Conservation (phyloP, 2,888 invertebrate genomes). For the Leucophenga maculata region DNA sequence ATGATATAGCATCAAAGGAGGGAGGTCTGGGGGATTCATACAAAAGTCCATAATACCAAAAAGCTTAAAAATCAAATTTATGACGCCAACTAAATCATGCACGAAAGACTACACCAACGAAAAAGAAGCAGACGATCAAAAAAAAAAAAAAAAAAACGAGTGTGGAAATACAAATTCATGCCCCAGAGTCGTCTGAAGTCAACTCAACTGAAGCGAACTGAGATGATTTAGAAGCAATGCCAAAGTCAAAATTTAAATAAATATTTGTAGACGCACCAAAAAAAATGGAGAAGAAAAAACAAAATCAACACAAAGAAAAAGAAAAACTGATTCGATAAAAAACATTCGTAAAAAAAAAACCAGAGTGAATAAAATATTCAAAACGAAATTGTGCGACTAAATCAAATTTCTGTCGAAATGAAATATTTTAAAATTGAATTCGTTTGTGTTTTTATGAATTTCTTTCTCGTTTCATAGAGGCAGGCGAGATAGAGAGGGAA, state of each 20-base stretch:
- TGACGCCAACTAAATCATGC: slow-evolving; percentile 66
- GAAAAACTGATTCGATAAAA: neutral
- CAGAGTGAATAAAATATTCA: slow-evolving; percentile 59
- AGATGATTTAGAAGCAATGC: slow-evolving; percentile 56
- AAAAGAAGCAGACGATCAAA: slow-evolving; percentile 39
- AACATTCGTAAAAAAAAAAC: slow-evolving; percentile 38
- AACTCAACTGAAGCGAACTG: slow-evolving; percentile 38
- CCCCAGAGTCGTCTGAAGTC: slow-evolving; percentile 21
- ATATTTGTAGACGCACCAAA: slow-evolving; percentile 55
- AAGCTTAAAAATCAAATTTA: slow-evolving; percentile 63
- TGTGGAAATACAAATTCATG: slow-evolving; percentile 19
- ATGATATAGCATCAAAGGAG: slow-evolving; percentile 42
- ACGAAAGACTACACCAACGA: slow-evolving; percentile 44
- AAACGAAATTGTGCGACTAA: slow-evolving; percentile 53
- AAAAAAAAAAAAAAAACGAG: slow-evolving; percentile 10
- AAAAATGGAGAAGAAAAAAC: slow-evolving; percentile 18
- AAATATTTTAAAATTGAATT: slow-evolving; percentile 65
- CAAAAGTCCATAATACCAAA: slow-evolving; percentile 47
- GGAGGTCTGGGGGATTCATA: slow-evolving; percentile 15
- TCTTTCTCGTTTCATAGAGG: slow-evolving; percentile 31
- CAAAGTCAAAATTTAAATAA: slow-evolving; percentile 59
- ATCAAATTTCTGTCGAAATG: slow-evolving; percentile 65
- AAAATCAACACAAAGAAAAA: neutral
- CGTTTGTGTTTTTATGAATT: slow-evolving; percentile 26
- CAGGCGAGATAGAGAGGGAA: neutral